Conservation (phyloP, 2,888 invertebrate genomes). For the Ditula angustiorana region DNA sequence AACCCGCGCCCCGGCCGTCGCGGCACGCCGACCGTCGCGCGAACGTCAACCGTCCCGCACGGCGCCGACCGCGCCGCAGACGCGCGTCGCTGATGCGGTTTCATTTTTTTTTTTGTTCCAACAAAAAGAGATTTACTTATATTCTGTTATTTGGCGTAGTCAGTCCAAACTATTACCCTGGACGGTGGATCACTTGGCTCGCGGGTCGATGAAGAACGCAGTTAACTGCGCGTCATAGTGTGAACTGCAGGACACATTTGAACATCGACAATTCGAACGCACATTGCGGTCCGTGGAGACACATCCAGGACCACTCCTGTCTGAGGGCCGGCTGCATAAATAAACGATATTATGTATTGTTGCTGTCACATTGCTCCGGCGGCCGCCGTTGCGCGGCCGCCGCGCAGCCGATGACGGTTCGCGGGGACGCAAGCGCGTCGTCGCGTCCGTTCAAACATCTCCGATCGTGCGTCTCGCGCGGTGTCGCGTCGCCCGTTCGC, state of each 20-base stretch:
- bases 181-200: constrained; percentile 86
- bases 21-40: background rate
- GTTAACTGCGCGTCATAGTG: constrained; percentile 74
- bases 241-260: constrained; percentile 82
- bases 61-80: no score
- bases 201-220: constrained; percentile 87
- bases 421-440: background rate
- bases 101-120: background rate
- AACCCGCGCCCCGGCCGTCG: background rate
- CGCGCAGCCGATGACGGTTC: background rate
- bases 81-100: no score
- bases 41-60: background rate
- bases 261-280: constrained; percentile 88
- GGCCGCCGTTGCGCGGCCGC: no score
- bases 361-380: background rate
- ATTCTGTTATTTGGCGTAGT: no score
- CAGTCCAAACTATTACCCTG: constrained; percentile 64
- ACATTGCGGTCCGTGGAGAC: constrained; percentile 87
- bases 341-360: background rate
- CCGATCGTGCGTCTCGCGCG: background rate
- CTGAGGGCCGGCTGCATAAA: background rate
- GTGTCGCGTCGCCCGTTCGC: no score
- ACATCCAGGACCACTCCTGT: constrained; percentile 74
- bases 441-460: background rate
- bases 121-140: background rate